phyloP scores from a whole-genome alignment of 1,140 invertebrate genomes.

The Mya arenaria region DNA sequence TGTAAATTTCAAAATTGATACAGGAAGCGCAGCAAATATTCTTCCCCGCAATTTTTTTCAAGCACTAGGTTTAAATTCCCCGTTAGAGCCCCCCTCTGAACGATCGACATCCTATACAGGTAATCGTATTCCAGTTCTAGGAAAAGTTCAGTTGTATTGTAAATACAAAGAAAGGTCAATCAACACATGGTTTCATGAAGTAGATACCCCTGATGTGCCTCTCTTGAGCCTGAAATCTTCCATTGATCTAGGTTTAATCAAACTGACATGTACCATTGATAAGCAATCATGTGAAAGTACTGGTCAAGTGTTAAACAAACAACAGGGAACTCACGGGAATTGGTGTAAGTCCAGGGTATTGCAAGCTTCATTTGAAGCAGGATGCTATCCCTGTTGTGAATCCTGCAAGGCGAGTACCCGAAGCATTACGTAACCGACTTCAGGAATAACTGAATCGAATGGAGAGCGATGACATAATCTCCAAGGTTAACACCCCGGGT shows the following conservation, averaged over 20 bases:
- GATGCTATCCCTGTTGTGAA: conserved; percentile 44
- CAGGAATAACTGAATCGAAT: conserved; percentile 58
- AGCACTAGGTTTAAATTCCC: neutral
- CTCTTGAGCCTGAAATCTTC: conserved; percentile 1
- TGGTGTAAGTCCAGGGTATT: conserved; percentile 42
- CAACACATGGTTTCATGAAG: neutral
- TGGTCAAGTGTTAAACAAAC: neutral
- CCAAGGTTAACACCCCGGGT: conserved; percentile 48
- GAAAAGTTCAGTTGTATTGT: conserved; percentile 6
- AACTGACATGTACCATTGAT: neutral
- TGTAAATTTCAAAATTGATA: conserved; percentile 44
- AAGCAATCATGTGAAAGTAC: neutral
- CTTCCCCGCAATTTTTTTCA: conserved; percentile 7
- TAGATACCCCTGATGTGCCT: neutral
- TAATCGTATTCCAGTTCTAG: conserved; percentile 22
- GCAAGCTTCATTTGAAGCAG: conserved; percentile 43
- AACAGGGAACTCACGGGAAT: conserved; percentile 24
- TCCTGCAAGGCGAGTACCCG: conserved; percentile 45
- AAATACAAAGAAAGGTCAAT: neutral
- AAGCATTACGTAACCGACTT: conserved; percentile 33
- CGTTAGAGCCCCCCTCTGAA: neutral
- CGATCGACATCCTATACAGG: conserved; percentile 20
- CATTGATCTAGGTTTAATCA: neutral
- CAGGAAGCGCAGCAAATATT: conserved; percentile 49
- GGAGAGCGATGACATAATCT: conserved; percentile 46